These are phyloP conservation scores for Chrysochloris asiatica DNA, from an alignment of 2,113 vertebrate genomes.

Conservation along the genomic window DNA sequence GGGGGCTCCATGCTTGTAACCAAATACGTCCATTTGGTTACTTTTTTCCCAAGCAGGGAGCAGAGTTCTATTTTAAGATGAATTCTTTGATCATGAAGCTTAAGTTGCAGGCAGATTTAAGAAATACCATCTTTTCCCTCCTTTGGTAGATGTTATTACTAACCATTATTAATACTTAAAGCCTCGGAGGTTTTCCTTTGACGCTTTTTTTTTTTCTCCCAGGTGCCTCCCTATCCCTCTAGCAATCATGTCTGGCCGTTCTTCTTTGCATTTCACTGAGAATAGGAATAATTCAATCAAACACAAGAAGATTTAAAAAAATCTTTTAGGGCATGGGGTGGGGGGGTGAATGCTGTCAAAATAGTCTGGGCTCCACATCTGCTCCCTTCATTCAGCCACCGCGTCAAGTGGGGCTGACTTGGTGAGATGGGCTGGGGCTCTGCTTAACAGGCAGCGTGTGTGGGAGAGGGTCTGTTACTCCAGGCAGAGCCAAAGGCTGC, in stretches of 20 bases:
- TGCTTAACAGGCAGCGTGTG: neutral
- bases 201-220: neutral
- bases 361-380: constrained; percentile 55
- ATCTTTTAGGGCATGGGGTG: neutral
- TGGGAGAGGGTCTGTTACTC: neutral
- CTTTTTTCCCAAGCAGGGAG: neutral
- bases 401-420: neutral
- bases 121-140: neutral
- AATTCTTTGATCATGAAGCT: constrained; percentile 26
- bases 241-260: neutral
- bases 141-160: neutral
- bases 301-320: neutral
- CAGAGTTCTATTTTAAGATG: neutral
- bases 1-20: neutral
- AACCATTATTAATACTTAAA: neutral
- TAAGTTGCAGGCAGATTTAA: neutral
- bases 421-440: neutral
- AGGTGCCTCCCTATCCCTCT: neutral
- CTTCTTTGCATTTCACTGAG: constrained; percentile 5
- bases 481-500: neutral
- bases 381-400: constrained; percentile 53
- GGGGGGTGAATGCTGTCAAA: constrained; percentile 56
- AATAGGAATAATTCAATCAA: constrained; percentile 40
- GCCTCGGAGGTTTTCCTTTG: neutral
- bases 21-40: neutral